Percentiles rank a stretch among this genome's conserved stretches.
These are phyloP conservation scores for Dendrocopos noguchii DNA, from an alignment of 2,113 vertebrate genomes.

Conservation along the genomic window DNA sequence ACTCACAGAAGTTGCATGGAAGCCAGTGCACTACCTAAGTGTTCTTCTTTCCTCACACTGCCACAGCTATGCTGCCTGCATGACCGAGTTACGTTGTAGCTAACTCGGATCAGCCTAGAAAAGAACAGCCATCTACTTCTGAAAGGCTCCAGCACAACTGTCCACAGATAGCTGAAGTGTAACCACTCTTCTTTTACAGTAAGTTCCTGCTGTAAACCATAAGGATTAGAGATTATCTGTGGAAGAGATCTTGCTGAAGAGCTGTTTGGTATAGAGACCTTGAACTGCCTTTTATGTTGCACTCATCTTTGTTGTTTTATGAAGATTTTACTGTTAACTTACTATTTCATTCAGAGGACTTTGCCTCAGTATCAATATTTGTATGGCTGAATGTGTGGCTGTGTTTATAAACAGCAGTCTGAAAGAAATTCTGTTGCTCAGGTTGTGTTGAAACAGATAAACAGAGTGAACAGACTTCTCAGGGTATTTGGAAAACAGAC, in stretches of 20 bases:
- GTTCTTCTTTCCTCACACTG: background rate
- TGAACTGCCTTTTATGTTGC: background rate
- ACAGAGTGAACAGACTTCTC: background rate
- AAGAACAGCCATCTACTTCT: background rate
- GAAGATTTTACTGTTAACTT: background rate
- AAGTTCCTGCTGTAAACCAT: background rate
- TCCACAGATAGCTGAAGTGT: background rate
- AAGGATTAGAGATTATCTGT: background rate
- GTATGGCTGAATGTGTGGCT: background rate
- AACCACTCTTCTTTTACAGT: background rate
- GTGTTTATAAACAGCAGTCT: background rate
- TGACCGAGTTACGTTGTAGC: too few species aligned
- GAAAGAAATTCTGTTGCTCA: background rate
- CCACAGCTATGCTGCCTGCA: accelerated
- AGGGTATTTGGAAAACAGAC: background rate
- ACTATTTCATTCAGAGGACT: background rate
- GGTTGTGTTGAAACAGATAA: background rate
- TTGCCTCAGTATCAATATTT: background rate
- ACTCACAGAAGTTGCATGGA: background rate
- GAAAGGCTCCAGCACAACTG: background rate
- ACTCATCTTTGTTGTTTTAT: background rate
- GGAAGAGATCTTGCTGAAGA: background rate
- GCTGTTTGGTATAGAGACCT: background rate
- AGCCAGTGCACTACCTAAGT: background rate
- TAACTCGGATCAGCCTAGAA: background rate